Percentiles rank a stretch among this genome's conserved stretches.
Conservation (phyloP, 2,888 invertebrate genomes). For the Sinotaia quadrata region DNA sequence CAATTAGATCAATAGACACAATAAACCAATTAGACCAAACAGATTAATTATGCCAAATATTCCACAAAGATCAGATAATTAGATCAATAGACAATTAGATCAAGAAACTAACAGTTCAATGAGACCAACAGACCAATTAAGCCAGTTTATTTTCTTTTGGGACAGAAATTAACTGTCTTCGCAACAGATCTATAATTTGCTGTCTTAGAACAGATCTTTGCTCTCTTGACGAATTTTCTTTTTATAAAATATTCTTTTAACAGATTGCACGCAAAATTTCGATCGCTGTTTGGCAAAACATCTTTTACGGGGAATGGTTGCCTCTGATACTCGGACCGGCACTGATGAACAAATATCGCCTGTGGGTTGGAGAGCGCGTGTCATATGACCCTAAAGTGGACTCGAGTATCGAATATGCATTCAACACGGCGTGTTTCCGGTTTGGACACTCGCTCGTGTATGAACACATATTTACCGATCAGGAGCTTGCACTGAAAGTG, state of each 20-base stretch:
- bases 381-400: conserved; percentile 75
- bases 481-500: conserved; percentile 17
- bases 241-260: background rate
- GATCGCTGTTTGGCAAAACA: conserved; percentile 28
- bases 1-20: no score
- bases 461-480: conserved; percentile 22
- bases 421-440: conserved; percentile 94
- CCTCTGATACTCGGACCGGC: conserved; percentile 27
- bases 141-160: no score
- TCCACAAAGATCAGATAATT: no score
- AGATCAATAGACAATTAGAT: no score
- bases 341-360: conserved; percentile 7
- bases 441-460: conserved; percentile 94
- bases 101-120: no score
- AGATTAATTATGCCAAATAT: no score
- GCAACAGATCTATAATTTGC: no score
- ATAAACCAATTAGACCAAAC: no score
- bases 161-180: no score
- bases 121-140: no score
- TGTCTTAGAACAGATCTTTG: no score
- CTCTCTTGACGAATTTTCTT: no score
- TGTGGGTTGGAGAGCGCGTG: conserved; percentile 8
- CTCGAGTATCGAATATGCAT: conserved; percentile 92
- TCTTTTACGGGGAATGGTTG: conserved; percentile 28
- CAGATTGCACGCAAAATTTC: conserved; percentile 30